Conservation (phyloP, 2,888 invertebrate species). For the Shargacucullia verbasci region DNA sequence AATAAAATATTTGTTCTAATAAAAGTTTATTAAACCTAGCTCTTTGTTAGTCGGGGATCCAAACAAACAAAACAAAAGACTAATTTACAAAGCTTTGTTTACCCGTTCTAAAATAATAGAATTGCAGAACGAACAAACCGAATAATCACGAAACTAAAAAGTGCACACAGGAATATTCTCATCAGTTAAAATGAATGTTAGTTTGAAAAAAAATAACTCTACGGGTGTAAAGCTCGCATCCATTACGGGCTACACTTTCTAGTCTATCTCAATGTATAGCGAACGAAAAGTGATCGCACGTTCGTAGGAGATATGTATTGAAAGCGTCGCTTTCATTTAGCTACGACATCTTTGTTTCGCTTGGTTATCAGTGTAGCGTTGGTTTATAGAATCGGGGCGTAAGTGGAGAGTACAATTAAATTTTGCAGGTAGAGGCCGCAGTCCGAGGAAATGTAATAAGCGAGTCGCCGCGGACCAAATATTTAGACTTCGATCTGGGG, state of each 20-base stretch:
- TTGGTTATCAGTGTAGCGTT: constrained; percentile 19
- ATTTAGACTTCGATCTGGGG: constrained; percentile 72
- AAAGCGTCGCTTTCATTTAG: constrained; percentile 6
- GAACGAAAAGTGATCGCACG: neutral
- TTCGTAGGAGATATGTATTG: too few species aligned
- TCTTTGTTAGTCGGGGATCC: constrained; percentile 21
- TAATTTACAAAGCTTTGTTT: constrained; percentile 49
- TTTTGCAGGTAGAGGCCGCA: constrained; percentile 73
- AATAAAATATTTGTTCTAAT: constrained; percentile 13
- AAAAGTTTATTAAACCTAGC: constrained; percentile 26
- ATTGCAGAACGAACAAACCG: constrained; percentile 40
- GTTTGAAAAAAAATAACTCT: constrained; percentile 59
- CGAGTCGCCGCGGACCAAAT: constrained; percentile 79
- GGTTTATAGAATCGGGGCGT: constrained; percentile 69
- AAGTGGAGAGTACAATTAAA: constrained; percentile 82
- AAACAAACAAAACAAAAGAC: constrained; percentile 36
- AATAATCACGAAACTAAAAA: constrained; percentile 55
- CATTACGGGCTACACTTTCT: constrained; percentile 21
- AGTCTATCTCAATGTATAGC: constrained; percentile 14
- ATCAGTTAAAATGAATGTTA: constrained; percentile 59
- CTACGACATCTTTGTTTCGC: constrained; percentile 10
- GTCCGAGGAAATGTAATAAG: constrained; percentile 84
- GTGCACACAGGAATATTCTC: constrained; percentile 49
- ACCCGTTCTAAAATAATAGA: constrained; percentile 47
- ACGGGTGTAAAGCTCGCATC: constrained; percentile 46